These are phyloP conservation scores for Aspidapion aeneum DNA, from an alignment of 2,888 invertebrate species.

Conservation along the genomic window DNA sequence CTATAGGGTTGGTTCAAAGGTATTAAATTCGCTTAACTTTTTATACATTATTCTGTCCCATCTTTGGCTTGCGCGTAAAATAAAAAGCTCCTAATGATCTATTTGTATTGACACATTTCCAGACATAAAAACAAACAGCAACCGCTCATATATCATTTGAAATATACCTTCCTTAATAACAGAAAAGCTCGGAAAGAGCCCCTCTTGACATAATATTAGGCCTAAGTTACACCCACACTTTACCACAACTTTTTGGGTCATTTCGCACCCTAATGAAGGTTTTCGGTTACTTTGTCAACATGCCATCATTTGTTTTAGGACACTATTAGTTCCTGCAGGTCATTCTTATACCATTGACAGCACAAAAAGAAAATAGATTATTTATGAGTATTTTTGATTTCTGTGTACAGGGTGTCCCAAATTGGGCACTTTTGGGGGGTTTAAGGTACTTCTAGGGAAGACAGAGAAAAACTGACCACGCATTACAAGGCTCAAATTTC, in stretches of 20 bases:
- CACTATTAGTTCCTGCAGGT: constrained; percentile 43
- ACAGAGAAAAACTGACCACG: too few relatives aligned
- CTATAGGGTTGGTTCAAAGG: too few relatives aligned
- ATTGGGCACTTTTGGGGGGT: too few relatives aligned
- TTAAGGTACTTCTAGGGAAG: too few relatives aligned
- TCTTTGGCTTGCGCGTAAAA: too few relatives aligned
- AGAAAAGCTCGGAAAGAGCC: neutral
- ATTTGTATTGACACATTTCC: neutral
- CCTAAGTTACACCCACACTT: constrained; percentile 21
- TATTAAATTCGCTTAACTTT: too few relatives aligned
- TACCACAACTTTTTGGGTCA: constrained; percentile 39
- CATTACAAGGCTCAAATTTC: too few relatives aligned
- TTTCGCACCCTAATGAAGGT: constrained; percentile 41
- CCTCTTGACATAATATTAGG: neutral
- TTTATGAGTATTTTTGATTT: too few relatives aligned
- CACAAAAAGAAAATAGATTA: too few relatives aligned
- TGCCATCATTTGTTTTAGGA: constrained; percentile 45
- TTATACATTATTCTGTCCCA: too few relatives aligned
- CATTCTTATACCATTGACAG: neutral
- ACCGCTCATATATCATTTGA: neutral
- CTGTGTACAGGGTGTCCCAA: too few relatives aligned
- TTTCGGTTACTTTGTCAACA: constrained; percentile 44
- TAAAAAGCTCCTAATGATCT: neutral
- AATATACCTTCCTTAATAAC: neutral
- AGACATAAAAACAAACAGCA: neutral